Percentiles rank a stretch among this genome's conserved stretches.
phyloP scores from a whole-genome alignment of 2,888 invertebrate genomes.

The Pasiphila rectangulata region DNA sequence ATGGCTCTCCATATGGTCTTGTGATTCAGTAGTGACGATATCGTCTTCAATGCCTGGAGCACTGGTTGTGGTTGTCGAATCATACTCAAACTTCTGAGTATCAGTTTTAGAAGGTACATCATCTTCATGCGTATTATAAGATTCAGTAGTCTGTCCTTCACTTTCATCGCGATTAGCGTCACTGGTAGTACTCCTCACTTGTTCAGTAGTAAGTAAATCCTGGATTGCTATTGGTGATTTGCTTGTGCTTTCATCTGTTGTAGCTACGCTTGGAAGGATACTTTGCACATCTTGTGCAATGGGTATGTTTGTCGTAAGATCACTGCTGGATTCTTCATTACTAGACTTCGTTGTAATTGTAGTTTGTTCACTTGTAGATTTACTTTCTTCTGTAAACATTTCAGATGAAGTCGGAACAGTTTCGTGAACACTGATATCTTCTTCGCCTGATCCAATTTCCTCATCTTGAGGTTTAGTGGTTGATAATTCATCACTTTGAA shows the following conservation, averaged over 20 bases:
- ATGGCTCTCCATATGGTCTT: conserved; percentile 13
- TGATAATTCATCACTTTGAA: conserved; percentile 22
- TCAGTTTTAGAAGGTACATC: background rate
- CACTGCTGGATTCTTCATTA: conserved; percentile 4
- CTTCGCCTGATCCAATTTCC: conserved; percentile 31
- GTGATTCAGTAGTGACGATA: conserved; percentile 28
- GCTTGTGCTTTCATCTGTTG: conserved; percentile 17
- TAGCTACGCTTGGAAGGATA: background rate
- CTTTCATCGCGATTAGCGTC: conserved; percentile 17
- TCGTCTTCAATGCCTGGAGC: conserved; percentile 29
- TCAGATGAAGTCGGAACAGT: conserved; percentile 8
- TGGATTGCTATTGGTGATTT: conserved; percentile 20
- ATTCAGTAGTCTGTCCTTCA: conserved; percentile 20
- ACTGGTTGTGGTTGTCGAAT: conserved; percentile 16
- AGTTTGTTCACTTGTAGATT: conserved; percentile 10
- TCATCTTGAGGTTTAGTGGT: conserved; percentile 22
- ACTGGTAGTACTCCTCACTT: conserved; percentile 16
- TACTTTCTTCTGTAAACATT: conserved; percentile 9
- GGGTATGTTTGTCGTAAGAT: conserved; percentile 12
- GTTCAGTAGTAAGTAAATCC: conserved; percentile 7
- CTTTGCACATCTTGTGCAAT: conserved; percentile 12
- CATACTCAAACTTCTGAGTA: conserved; percentile 11
- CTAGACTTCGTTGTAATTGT: conserved; percentile 12
- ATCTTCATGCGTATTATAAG: conserved; percentile 2
- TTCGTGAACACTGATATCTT: conserved; percentile 26